These are phyloP conservation scores for Salvelinus namaycush DNA, from an alignment of 2,113 vertebrate genomes.

Conservation along the genomic window DNA sequence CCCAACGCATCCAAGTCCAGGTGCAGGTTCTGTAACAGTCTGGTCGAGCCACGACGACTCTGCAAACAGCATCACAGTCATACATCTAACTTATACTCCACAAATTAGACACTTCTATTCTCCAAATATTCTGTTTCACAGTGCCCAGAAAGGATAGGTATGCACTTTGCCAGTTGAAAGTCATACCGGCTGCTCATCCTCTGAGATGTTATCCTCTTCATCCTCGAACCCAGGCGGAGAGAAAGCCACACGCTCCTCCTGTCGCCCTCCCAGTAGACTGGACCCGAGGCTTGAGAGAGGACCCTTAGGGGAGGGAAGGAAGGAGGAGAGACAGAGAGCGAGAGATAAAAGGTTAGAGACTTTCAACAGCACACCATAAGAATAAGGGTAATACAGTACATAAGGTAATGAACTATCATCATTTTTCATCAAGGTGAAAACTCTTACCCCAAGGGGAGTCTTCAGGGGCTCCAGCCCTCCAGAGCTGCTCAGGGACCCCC, in stretches of 20 bases:
- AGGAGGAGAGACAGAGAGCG: neutral
- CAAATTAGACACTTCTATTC: neutral
- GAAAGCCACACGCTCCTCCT: constrained; percentile 64
- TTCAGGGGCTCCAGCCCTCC: constrained; percentile 70
- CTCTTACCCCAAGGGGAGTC: constrained; percentile 56
- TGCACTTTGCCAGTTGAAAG: constrained; percentile 42
- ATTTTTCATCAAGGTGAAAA: no score
- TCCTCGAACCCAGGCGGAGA: constrained; percentile 48
- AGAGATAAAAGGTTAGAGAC: neutral
- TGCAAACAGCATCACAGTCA: constrained; percentile 33
- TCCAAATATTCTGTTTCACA: no score
- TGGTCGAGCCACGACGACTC: constrained; percentile 62
- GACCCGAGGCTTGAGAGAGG: constrained; percentile 46
- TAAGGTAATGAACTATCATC: no score
- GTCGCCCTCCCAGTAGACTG: constrained; percentile 57
- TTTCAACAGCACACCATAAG: no score
- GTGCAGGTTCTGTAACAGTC: constrained; percentile 80
- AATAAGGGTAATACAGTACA: no score
- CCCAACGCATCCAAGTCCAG: constrained; percentile 78
- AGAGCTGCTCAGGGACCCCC: constrained; percentile 47
- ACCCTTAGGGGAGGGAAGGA: constrained; percentile 35
- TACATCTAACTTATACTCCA: neutral
- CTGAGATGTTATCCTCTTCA: constrained; percentile 76
- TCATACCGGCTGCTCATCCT: constrained; percentile 58
- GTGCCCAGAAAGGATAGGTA: no score